Evolutionary conservation across 2,888 invertebrate genomes (phyloP).

Genomic region (Periphyllus acericola): DNA sequence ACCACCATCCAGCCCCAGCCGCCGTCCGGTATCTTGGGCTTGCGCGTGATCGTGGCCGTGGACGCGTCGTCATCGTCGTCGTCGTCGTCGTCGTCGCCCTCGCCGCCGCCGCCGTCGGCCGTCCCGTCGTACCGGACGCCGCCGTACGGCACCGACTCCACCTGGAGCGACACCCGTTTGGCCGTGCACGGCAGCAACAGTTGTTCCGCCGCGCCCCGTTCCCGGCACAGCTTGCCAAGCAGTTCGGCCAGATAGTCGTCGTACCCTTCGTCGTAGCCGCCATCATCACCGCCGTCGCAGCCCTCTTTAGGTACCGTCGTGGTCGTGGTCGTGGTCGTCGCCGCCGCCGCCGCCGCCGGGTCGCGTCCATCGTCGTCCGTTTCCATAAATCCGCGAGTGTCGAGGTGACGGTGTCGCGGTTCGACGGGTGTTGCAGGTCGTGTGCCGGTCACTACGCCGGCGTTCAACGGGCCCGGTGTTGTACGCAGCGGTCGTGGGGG

Average conservation of each 20-base stretch:
- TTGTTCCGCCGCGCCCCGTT: background rate
- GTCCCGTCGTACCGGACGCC: slow-evolving; percentile 11
- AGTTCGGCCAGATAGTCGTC: slow-evolving; percentile 46
- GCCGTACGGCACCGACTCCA: slow-evolving; percentile 48
- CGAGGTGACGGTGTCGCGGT: background rate
- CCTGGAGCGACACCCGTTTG: slow-evolving; percentile 43
- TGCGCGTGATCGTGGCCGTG: slow-evolving; percentile 79
- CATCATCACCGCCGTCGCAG: background rate
- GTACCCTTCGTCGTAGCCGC: slow-evolving; percentile 2
- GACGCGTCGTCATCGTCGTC: slow-evolving; percentile 70
- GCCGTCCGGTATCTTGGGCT: slow-evolving; percentile 79
- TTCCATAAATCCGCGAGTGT: slow-evolving; percentile 35
- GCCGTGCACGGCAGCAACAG: background rate
- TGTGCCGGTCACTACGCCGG: background rate
- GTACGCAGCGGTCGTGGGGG: too few relatives aligned
- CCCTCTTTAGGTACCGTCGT: background rate
- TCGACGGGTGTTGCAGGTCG: background rate
- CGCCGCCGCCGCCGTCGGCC: slow-evolving; percentile 47
- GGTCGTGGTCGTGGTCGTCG: background rate
- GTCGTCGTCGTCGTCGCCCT: slow-evolving; percentile 47
- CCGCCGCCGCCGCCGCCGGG: slow-evolving; percentile 18
- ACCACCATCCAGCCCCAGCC: slow-evolving; percentile 94
- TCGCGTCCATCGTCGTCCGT: slow-evolving; percentile 35
- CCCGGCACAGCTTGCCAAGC: slow-evolving; percentile 7
- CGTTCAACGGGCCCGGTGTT: too few relatives aligned